A percentile compares a stretch with the other conserved stretches of the same genome.
These are phyloP conservation scores for Mercenaria mercenaria DNA, from an alignment of 1,140 invertebrate genomes.

Conservation along the genomic window DNA sequence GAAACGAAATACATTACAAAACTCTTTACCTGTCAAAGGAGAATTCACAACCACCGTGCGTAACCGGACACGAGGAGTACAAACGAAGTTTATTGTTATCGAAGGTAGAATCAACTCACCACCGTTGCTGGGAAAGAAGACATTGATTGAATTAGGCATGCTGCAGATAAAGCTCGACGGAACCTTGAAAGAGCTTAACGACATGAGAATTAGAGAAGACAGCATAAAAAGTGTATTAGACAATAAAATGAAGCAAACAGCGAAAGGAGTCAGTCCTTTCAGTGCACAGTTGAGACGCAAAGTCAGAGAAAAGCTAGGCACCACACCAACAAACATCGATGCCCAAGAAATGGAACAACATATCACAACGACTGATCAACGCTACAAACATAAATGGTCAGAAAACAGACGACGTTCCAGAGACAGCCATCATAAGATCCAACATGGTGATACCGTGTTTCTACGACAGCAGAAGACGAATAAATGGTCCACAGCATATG, in stretches of 20 bases:
- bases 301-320: conserved; percentile 5
- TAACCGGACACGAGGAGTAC: too few relatives aligned
- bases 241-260: background rate
- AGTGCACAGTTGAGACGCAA: conserved; percentile 3
- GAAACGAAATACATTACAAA: too few relatives aligned
- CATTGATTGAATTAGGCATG: background rate
- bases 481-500: too few relatives aligned
- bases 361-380: conserved; percentile 10
- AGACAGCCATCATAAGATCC: too few relatives aligned
- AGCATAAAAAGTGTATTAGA: background rate
- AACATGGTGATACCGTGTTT: conserved; percentile 4
- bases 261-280: conserved; percentile 20
- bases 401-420: too few relatives aligned
- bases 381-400: conserved; percentile 22
- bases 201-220: background rate
- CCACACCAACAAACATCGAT: background rate
- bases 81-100: too few relatives aligned
- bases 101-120: too few relatives aligned
- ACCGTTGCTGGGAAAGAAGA: background rate
- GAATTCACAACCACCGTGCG: too few relatives aligned
- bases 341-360: background rate
- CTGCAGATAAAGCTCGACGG: background rate
- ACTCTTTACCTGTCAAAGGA: too few relatives aligned
- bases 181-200: background rate
- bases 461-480: too few relatives aligned